Base-by-base conservation (phyloP, 1,140 invertebrate genomes). In the Drosophila kanapiae region DNA sequence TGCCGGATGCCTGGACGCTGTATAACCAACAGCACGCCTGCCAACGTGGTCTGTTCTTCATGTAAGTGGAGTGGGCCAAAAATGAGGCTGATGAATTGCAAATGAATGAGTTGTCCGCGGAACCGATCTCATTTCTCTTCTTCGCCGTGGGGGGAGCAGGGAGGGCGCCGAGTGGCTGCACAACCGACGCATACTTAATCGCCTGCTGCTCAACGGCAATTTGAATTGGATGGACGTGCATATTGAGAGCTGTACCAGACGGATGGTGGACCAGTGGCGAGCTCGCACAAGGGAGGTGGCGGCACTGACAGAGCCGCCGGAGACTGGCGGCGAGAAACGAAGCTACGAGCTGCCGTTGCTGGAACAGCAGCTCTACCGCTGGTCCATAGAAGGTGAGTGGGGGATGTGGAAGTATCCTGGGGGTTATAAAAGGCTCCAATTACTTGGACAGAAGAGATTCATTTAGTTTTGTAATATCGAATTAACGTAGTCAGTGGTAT, bases 41-140 rank as follows among this genome's bases (percentile, higher is more conserved):
- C 51, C 94, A 95, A 75, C 94, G 97, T 77, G 97, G 97, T 16
- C 93, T 98, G 10, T 96, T 98, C 84, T 98, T 98, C 92, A 98
- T 98, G 97, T 96, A 94, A 94, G 94, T 82, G 51, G 61, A 72
- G 69, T 72, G 69, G 38, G 45, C 37, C 35, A 59, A 71, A 59
- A 71, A 60, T 60, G 40, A 74, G 81, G 42, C 45, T 47, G 75
- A 72, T 87, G 82, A 82, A 90, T 82, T 85, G 72, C 71, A 85
- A 91, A 82, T 90, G 59, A 64, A 23, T 38, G 38, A 45, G 29
- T 23, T 43, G 62, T 16, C 38, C 56, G 33, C 56, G 45, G 51
- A 43, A 62, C 38, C 57, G 62, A 65, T 65, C 57, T 60, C 74
- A 65, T 65, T 59, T 60, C 74, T 64, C 23, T 47, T 57, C 67